Evolutionary conservation across 1,140 invertebrate species (phyloP).

Genomic region (Pteromalus puparum): DNA sequence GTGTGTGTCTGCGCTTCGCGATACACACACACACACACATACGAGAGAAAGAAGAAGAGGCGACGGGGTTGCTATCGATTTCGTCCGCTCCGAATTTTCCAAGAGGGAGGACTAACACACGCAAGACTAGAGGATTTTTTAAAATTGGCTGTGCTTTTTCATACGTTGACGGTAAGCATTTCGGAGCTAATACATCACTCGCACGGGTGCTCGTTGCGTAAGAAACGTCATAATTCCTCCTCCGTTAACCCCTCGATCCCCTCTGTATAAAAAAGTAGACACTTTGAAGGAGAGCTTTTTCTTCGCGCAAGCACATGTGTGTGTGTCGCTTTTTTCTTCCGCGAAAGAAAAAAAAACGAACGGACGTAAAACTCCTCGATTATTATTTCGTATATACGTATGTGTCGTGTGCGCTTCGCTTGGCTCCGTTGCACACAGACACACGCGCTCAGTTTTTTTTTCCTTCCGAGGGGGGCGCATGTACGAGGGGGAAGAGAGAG

Average conservation of each 20-base stretch:
- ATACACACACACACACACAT: not conserved
- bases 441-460: not conserved
- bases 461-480: not conserved
- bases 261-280: not conserved
- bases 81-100: not conserved
- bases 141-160: constrained; percentile 20
- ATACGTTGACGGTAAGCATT: constrained; percentile 6
- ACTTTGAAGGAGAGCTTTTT: not conserved
- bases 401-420: not conserved
- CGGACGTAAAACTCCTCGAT: not conserved
- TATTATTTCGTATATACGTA: not conserved
- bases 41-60: not conserved
- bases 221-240: not conserved
- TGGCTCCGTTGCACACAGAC: not conserved
- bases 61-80: no score
- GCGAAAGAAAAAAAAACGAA: not conserved
- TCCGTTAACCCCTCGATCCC: no score
- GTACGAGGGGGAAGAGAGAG: constrained; percentile 46
- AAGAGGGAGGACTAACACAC: no score
- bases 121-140: not conserved
- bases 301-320: not conserved
- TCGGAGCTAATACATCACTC: no score
- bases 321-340: not conserved
- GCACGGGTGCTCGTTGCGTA: not conserved
- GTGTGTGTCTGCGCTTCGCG: not conserved